These are phyloP conservation scores for Agrotis clavis DNA, from an alignment of 2,888 invertebrate genomes.

Conservation along the genomic window DNA sequence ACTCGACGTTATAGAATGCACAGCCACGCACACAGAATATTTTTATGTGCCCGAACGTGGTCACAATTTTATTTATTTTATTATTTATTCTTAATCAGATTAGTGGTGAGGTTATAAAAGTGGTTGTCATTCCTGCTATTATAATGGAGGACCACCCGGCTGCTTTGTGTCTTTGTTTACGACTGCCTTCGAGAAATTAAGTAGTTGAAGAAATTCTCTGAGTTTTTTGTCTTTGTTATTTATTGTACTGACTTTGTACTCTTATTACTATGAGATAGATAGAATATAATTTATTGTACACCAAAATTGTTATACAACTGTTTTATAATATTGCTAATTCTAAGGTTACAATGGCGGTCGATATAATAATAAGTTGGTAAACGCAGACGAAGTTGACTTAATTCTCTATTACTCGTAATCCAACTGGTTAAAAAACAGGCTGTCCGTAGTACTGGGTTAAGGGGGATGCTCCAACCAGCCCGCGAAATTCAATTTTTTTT, in stretches of 20 bases:
- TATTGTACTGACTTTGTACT: slow-evolving; percentile 3
- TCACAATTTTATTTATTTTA: slow-evolving; percentile 68
- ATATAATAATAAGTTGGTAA: too few species aligned
- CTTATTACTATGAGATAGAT: too few species aligned
- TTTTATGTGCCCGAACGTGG: slow-evolving; percentile 58
- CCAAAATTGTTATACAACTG: too few species aligned
- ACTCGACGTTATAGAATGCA: slow-evolving; percentile 33
- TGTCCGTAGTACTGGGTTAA: too few species aligned
- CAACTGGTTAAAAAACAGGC: background rate
- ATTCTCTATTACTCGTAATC: too few species aligned
- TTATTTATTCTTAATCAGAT: slow-evolving; percentile 80
- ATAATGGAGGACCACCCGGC: slow-evolving; percentile 78
- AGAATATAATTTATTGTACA: too few species aligned
- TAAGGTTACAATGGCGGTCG: too few species aligned
- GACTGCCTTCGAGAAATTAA: slow-evolving; percentile 40
- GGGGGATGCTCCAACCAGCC: too few species aligned
- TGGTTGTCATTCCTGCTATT: slow-evolving; percentile 73
- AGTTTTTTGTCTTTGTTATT: slow-evolving; percentile 4
- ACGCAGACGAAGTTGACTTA: background rate
- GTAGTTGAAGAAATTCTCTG: slow-evolving; percentile 15
- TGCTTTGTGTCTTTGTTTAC: slow-evolving; percentile 69
- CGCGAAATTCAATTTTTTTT: too few species aligned
- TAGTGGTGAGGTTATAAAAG: slow-evolving; percentile 73
- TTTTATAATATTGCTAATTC: too few species aligned
- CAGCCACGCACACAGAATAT: slow-evolving; percentile 52